Base-by-base conservation (phyloP, 2,888 invertebrate genomes). In the Hypselothyrea guttata region DNA sequence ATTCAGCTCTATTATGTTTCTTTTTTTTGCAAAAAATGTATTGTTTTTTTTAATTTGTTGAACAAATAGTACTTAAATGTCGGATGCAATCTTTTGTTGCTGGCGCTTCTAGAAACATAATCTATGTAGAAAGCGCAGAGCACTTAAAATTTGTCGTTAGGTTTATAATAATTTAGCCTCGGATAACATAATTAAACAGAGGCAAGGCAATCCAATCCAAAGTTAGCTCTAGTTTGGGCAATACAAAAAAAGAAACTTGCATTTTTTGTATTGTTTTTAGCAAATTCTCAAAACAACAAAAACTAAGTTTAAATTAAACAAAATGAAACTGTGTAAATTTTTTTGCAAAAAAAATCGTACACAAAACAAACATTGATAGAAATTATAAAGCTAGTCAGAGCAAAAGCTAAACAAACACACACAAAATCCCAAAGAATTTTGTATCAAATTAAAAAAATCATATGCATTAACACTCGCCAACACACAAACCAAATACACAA, bases 331-430 rank as follows among this genome's bases (percentile, higher is more conserved):
- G 68, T 78, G 85, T 84, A 84, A 4, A 84, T 77, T 77, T 77
- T 71, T 73, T 81, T 84, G 67, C 75, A 63, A 81, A 62, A 82
- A 79, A 66, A 73, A 56, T 54, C 52, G 40, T 31, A 75, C 75
- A 65, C n/a, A 41, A 48, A 64, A 60, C 5, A 65, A 31, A 37
- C 28, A 59, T n/a, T n/a, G n/a, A n/a, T n/a, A 62, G 61, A 62
- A 79, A 65, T 76, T 65, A 70, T 34, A 48, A 22, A 54, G 38
- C 78, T 78, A 78, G 78, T 78, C 78, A 82, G 52, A 64, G 55
- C 75, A 67, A 82, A 60, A 38, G 56, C 52, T 67, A 30, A 34
- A 42, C 42, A n/a, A 42, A 52, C 33, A 35, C 42, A 28, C n/a
- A 47, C 44, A 27, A 38, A 48, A 30, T 9, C 15, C 51, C 35